Percentiles rank a stretch among this genome's conserved stretches.
Evolutionary conservation across 2,113 vertebrate genomes (phyloP).

Genomic region (Microcebus griseorufus): DNA sequence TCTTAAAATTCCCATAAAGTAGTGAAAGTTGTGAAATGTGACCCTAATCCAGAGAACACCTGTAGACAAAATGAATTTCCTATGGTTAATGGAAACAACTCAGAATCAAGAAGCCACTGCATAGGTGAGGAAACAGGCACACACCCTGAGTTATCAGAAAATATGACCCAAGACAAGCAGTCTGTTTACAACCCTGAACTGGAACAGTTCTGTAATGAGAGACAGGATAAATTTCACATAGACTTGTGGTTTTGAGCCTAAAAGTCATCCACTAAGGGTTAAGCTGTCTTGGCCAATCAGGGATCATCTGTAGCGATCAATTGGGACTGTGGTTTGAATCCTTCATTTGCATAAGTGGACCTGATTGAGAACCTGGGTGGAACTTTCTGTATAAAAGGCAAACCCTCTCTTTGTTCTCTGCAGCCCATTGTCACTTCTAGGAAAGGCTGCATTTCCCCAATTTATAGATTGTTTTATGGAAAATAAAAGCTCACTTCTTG

Average conservation of each 20-base stretch:
- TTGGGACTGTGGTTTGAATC: neutral
- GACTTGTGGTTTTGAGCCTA: neutral
- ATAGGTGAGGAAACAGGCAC: neutral
- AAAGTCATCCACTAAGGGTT: neutral
- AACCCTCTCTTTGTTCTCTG: neutral
- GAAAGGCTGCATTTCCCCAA: neutral
- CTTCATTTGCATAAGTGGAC: neutral
- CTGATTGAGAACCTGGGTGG: neutral
- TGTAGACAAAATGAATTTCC: neutral
- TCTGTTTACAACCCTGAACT: neutral
- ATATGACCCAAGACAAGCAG: neutral
- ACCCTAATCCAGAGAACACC: neutral
- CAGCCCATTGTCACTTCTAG: neutral
- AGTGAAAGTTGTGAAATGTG: neutral
- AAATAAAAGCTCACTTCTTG: neutral
- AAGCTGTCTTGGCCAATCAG: neutral
- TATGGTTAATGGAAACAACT: neutral
- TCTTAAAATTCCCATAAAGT: neutral
- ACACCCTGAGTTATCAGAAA: neutral
- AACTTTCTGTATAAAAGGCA: neutral
- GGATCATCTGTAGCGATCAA: neutral
- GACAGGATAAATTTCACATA: neutral
- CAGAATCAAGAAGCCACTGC: neutral
- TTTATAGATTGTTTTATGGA: neutral
- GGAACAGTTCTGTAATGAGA: neutral